Evolutionary conservation across 1,140 invertebrate species (phyloP), one percentile per base, ranked within the genome.

Genomic region (Drosophila sp.): DNA sequence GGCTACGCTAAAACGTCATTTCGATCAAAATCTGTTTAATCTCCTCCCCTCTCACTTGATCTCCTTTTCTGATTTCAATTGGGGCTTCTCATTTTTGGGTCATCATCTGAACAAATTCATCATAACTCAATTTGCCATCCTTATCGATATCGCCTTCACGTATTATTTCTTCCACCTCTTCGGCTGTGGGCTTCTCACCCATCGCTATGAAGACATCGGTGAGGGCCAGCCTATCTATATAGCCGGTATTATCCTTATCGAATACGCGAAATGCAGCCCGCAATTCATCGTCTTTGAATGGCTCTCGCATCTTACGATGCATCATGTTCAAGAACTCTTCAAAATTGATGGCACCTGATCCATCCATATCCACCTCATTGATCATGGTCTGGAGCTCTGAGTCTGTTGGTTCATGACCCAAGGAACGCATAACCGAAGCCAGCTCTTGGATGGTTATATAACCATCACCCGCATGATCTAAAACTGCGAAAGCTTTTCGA

Each of bases 221-320:
- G 54, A 99, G 93, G 91, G 98, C 98, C 71, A 95, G 94, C 4
- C 96, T 96, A 1, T 96, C 97, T 91, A 99, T 98, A 91, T 97
- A 94, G 1, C 98, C 98, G 80, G 98, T 97, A 80, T 97, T 97
- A 92, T 98, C 97, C 92, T 97, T 97, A 92, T 98, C 97, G 90
- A 98, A 98, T 61, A 98, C 96, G 89, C 94, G 95, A 93, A 66
- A 92, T 1, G 83, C 74, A 27, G 70, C 80, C 0, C 76, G 67
- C 3, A 91, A 27, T 17, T 82, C 76, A 30, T 79, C 72, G 30
- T 87, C 80, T 25, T 74, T 70, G 1, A 67, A 33, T 0, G 60
- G 69, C 0, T 60, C 32, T 1, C 70, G 66, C 50, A 82, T 72
- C 27, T 33, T 60, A 5, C 35, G 41, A 30, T n/a, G 4, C 65